Base-by-base conservation (phyloP, 2,888 invertebrate species). In the Ennomos fuscantarius region DNA sequence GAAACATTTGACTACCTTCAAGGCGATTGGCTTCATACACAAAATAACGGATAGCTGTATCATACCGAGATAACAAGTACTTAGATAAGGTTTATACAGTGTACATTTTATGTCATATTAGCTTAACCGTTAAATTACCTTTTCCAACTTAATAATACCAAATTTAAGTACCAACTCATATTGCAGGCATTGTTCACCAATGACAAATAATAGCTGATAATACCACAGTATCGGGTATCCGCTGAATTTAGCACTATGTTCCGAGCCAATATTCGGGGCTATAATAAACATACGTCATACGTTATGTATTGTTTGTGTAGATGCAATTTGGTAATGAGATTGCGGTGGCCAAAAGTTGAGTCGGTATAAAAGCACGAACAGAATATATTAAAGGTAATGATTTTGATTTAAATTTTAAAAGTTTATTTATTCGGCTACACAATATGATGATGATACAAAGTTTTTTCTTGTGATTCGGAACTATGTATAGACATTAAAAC, bases 141-240 rank as follows among this genome's bases (percentile, higher is more conserved):
- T 62, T 65, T 62, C 50, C 51, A 47, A 59, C 31, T 81, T 84
- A 82, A 85, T 79, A 79, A 72, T 73, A 79, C 79, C 82, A 87
- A 88, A 90, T 87, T 84, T 84, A 80, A 85, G 84, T 53, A 31
- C 52, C 52, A 43, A 56, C 43, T 52, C 49, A 86, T 88, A 89
- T 79, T 78, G 79, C 78, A 79, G 72, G 73, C 78, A 89, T 91
- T 91, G 91, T 91, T 86, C 86, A 84, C 70, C 82, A 79, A 81
- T 90, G 91, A 92, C 91, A 90, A 91, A 92, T 91, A 89, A 91
- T 89, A 82, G 83, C 79, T 86, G 91, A 92, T 92, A 92, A 90
- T 91, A 86, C 87, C 87, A 85, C 86, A 84, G 78, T 91, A 90
- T 91, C 91, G 87, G 84, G 84, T 91, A 88, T 88, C 84, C 79